These are phyloP conservation scores for Rhingia rostrata DNA, from an alignment of 2,888 invertebrate genomes.

Conservation along the genomic window DNA sequence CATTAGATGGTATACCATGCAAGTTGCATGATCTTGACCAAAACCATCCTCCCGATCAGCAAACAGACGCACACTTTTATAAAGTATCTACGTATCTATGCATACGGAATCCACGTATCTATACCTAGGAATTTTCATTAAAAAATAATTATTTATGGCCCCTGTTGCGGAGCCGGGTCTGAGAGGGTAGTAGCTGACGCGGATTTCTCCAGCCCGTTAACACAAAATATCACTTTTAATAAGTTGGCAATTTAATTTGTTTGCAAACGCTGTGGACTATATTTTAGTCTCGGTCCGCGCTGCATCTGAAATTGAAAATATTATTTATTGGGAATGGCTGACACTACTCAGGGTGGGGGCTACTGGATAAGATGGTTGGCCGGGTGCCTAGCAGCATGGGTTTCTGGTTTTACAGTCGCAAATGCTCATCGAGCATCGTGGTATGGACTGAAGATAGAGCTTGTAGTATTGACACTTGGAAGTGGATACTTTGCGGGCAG, in stretches of 20 bases:
- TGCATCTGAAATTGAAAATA: constrained; percentile 66
- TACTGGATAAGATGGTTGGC: constrained; percentile 41
- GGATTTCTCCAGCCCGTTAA: constrained; percentile 59
- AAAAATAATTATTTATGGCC: constrained; percentile 70
- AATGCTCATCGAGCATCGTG: constrained; percentile 67
- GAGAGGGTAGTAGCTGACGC: constrained; percentile 6
- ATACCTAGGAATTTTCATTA: constrained; percentile 66
- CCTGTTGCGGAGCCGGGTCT: constrained; percentile 8
- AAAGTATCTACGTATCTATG: too few species aligned
- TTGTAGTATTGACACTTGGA: constrained; percentile 62
- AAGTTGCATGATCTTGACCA: constrained; percentile 52
- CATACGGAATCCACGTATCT: constrained; percentile 1
- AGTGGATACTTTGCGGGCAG: constrained; percentile 55
- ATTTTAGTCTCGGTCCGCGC: constrained; percentile 40
- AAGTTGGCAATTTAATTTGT: constrained; percentile 72
- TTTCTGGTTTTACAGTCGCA: constrained; percentile 39
- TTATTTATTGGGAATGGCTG: constrained; percentile 68
- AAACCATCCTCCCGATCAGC: constrained; percentile 39
- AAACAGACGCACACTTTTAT: too few species aligned
- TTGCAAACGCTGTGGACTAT: constrained; percentile 70
- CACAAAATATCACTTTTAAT: constrained; percentile 72
- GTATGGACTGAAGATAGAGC: constrained; percentile 43
- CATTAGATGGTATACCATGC: constrained; percentile 51
- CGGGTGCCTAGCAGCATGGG: constrained; percentile 39
- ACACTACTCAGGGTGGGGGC: constrained; percentile 40